Conservation (phyloP, 1,140 invertebrate genomes). For the Myzus persicae region DNA sequence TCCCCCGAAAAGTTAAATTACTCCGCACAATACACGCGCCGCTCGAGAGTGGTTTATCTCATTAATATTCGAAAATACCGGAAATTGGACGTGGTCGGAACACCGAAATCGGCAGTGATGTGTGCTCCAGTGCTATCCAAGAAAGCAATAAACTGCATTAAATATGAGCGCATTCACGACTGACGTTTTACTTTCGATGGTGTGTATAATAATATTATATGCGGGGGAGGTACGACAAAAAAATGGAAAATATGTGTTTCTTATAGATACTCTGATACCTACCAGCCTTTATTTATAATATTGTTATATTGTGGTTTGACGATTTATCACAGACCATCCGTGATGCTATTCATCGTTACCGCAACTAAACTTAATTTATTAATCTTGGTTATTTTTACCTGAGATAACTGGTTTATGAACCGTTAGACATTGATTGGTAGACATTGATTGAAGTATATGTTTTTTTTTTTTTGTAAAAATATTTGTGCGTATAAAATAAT, state of each 20-base stretch:
- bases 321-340: neutral
- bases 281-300: neutral
- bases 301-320: neutral
- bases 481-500: neutral
- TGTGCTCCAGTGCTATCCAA: neutral
- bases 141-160: constrained; percentile 27
- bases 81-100: neutral
- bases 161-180: neutral
- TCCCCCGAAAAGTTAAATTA: neutral
- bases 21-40: neutral
- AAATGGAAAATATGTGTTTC: neutral
- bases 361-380: no score
- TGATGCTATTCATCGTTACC: no score
- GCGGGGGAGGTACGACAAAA: neutral
- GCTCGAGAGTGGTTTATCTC: neutral
- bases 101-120: neutral
- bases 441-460: no score
- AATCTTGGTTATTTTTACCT: no score
- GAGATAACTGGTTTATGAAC: no score
- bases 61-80: constrained; percentile 36
- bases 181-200: neutral
- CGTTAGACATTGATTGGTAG: no score
- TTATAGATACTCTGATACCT: neutral
- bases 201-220: neutral
- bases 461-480: no score